Base-by-base conservation (phyloP, 2,888 invertebrate species). In the Unio pictorum region DNA sequence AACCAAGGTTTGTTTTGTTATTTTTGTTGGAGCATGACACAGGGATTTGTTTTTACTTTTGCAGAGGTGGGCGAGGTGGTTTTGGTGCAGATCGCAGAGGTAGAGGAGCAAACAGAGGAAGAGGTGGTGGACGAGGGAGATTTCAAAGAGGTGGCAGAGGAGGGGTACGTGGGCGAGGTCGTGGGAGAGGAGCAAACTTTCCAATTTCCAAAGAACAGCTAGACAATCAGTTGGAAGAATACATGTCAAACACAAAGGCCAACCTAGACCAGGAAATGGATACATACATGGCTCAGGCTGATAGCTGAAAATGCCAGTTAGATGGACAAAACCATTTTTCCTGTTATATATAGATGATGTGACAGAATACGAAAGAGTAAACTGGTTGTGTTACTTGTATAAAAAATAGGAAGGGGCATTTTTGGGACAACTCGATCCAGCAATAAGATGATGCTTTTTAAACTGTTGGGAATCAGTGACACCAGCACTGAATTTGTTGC, bases 191-290 rank as follows among this genome's bases (percentile, higher is more conserved):
- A 61, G 74, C 79, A n/a, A 73, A 79, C 6, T 68, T 56, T 1
- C 76, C 74, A 34, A 60, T 79, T 55, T 76, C 79, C 7, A 70
- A 92, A 69, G 94, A 94, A 77, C 92, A 93, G 84, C 87, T 94
- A 67, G 94, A 94, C 81, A 91, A 91, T n/a, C 93, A 94, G 82
- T 87, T 94, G 55, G 94, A 94, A 80, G 92, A 92, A 69, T 94
- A 94, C 90, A 94, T 94, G 94, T 92, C 94, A 5, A 92, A 92
- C 81, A 93, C 93, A 34, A 93, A 93, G 83, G 89, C 90, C 0
- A 90, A 91, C 0, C 89, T 93, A 0, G 93, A 93, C 86, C 87
- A 89, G n/a, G 92, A 93, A 73, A 85, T 93, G 0, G 93, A 93
- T 60, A 86, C 88, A 0, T 93, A 93, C 82, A 93, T 91, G 91